phyloP scores from a whole-genome alignment of 35 echinoderm and acorn worm genomes.

The Chiridota heheva region DNA sequence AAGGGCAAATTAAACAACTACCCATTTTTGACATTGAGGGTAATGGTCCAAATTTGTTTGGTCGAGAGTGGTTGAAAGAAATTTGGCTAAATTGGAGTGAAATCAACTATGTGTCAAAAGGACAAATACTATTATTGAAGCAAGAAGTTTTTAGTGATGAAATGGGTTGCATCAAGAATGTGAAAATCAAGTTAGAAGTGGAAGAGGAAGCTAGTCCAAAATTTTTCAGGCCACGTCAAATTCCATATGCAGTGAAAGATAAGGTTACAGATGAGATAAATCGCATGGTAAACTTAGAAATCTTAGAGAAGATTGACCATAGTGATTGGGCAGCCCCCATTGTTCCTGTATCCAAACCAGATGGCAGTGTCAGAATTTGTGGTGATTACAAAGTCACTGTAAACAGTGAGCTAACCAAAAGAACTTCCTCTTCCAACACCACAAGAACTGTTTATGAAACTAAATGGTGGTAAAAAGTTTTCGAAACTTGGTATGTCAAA shows the following conservation, averaged over 20 bases:
- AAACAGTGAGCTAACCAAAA: slow-evolving; percentile 27
- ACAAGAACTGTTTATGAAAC: neutral
- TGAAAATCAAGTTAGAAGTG: slow-evolving; percentile 1
- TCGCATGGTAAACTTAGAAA: slow-evolving; percentile 20
- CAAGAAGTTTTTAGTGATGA: slow-evolving; percentile 10
- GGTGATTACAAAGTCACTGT: slow-evolving; percentile 70
- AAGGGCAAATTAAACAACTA: neutral
- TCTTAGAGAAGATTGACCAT: slow-evolving; percentile 12
- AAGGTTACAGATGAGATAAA: slow-evolving; percentile 30
- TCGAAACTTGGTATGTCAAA: slow-evolving; percentile 1
- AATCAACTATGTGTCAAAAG: neutral
- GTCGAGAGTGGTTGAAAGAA: slow-evolving; percentile 39
- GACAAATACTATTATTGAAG: neutral
- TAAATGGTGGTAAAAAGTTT: neutral
- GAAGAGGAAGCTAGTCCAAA: neutral
- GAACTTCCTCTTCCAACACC: slow-evolving; percentile 25
- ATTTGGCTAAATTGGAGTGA: slow-evolving; percentile 16
- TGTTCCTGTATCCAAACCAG: slow-evolving; percentile 46
- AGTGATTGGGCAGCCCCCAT: slow-evolving; percentile 55
- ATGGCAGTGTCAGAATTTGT: slow-evolving; percentile 59
- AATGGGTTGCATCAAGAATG: neutral
- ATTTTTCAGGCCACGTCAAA: slow-evolving; percentile 20
- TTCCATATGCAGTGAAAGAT: slow-evolving; percentile 34
- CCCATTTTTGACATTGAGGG: neutral
- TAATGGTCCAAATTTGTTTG: slow-evolving; percentile 10